Conservation (phyloP, 2,797 vertebrate species). For the Halcyon chelicuti region DNA sequence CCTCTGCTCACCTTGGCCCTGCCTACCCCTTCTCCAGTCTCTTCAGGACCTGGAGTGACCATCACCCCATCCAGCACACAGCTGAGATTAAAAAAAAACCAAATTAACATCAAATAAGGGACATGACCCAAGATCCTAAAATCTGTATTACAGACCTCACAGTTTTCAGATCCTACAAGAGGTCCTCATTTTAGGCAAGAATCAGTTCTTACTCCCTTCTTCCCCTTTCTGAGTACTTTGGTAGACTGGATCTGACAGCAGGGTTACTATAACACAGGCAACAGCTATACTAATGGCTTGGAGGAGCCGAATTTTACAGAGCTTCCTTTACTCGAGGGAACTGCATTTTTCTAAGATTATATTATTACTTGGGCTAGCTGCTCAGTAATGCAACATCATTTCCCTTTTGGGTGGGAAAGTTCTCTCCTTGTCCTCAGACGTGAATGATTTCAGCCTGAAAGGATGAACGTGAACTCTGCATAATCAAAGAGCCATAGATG, state of each 20-base stretch:
- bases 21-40: background rate
- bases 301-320: constrained; percentile 64
- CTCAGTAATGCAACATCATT: constrained; percentile 74
- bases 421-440: constrained; percentile 67
- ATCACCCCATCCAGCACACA: background rate
- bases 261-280: constrained; percentile 26
- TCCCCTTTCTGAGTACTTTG: background rate
- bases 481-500: background rate
- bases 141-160: background rate
- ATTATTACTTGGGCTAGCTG: constrained; percentile 78
- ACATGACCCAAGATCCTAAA: background rate
- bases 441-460: constrained; percentile 71
- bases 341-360: constrained; percentile 82
- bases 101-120: background rate
- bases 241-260: constrained; percentile 17
- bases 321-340: constrained; percentile 78
- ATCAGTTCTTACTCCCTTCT: background rate
- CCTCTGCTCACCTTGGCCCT: background rate
- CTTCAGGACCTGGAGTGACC: background rate
- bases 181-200: background rate
- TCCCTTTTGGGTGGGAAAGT: constrained; percentile 82
- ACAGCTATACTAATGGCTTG: constrained; percentile 53
- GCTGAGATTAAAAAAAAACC: background rate
- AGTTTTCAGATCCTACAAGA: background rate
- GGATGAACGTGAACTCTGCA: constrained; percentile 17